Evolutionary conservation across 1,140 invertebrate genomes (phyloP), one percentile per base, ranked within the genome.

Genomic region (Ptiloglossa arizonensis): DNA sequence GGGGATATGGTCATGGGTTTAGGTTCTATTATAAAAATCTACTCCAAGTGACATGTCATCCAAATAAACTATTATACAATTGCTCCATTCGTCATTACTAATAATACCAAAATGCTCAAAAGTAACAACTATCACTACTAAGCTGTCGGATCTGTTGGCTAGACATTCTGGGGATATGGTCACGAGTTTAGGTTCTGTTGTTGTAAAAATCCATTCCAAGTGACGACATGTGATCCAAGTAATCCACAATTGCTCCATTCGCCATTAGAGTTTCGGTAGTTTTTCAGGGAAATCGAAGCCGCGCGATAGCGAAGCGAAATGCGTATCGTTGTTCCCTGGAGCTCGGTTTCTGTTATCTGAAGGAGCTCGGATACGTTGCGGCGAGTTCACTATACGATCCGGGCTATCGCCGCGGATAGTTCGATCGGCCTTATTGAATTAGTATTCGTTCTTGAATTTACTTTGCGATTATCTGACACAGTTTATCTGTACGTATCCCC

Each of bases 381-480:
- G 48, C 66, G 74, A 81, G 80, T 79, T 80, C 81, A 85, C 85
- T 87, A 83, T 60, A 70, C 78, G 73, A 44, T 38, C 5, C 44
- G 38, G 66, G 72, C 82, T 70, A 85, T 73, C 80, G 71, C 48
- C 38, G 32, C 57, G 69, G 56, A 82, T 76, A 64, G 74, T 83
- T 83, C 85, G 77, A 87, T 87, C 83, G 76, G 73, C 62, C 71
- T 86, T 79, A 87, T 87, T 85, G 83, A 88, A 86, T 88, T 87
- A 88, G 72, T 68, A 59, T 52, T 63, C 70, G 56, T 63, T 48
- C 67, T 70, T 70, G 73, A 56, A 48, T 76, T 82, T 71, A 63
- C 79, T 75, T 68, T 54, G 62, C 81, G 77, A 83, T 83, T 83
- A 80, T 83, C 79, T 80, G 79, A 80, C 66, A 22, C 66, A 48